Evolutionary conservation across 1,140 invertebrate genomes (phyloP).

Genomic region (Gonatopus flavifemur): DNA sequence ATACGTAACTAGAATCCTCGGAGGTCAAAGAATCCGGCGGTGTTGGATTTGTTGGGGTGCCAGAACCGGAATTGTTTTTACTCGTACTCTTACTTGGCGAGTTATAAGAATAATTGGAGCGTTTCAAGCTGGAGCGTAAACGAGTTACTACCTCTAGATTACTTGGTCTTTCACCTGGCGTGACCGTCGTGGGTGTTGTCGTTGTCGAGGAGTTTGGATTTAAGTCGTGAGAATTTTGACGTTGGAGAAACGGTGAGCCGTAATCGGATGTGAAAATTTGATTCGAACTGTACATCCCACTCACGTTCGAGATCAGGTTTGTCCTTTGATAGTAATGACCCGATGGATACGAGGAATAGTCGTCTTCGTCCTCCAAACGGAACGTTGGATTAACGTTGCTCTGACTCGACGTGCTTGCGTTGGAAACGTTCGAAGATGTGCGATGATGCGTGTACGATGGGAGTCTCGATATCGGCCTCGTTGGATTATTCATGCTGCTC

Average conservation of each 20-base stretch:
- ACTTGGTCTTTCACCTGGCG: conserved; percentile 72
- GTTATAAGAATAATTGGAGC: conserved; percentile 63
- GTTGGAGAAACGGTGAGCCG: conserved; percentile 54
- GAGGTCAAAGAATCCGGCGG: conserved; percentile 81
- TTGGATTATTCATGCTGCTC: conserved; percentile 57
- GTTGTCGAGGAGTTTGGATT: conserved; percentile 48
- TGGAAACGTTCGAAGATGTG: conserved; percentile 74
- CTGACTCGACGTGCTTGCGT: conserved; percentile 62
- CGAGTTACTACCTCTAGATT: conserved; percentile 70
- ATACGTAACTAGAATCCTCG: conserved; percentile 82
- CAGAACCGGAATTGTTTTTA: conserved; percentile 64
- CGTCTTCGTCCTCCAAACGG: conserved; percentile 67
- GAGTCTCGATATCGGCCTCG: conserved; percentile 55
- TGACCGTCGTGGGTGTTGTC: too few relatives aligned
- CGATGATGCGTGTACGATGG: conserved; percentile 63
- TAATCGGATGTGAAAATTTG: conserved; percentile 48
- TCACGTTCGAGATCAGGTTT: conserved; percentile 30
- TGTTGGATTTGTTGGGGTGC: conserved; percentile 84
- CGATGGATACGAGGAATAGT: conserved; percentile 55
- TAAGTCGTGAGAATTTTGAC: conserved; percentile 64
- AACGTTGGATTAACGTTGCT: conserved; percentile 65
- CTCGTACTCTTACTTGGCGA: conserved; percentile 61
- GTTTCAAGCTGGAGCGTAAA: conserved; percentile 74
- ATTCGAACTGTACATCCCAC: conserved; percentile 31
- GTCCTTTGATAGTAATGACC: conserved; percentile 42